These are phyloP conservation scores for Macaria liturata DNA, from an alignment of 2,888 invertebrate genomes.

Conservation along the genomic window DNA sequence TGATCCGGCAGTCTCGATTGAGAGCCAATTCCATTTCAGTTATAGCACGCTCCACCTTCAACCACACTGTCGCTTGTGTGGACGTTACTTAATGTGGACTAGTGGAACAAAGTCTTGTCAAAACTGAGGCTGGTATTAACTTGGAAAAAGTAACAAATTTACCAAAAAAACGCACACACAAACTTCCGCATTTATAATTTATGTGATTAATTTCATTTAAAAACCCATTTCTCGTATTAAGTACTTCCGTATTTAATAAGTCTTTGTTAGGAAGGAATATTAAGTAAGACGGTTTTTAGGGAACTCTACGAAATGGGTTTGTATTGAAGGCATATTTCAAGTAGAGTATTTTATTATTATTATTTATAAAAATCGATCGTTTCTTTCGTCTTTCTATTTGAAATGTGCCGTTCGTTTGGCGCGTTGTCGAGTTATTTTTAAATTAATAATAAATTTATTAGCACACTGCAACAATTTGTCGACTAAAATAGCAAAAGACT, in stretches of 20 bases:
- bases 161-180: too few relatives aligned
- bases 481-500: too few relatives aligned
- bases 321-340: slow-evolving; percentile 34
- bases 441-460: background rate
- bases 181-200: too few relatives aligned
- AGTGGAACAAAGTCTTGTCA: too few relatives aligned
- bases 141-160: too few relatives aligned
- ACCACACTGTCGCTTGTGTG: too few relatives aligned
- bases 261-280: slow-evolving; percentile 9
- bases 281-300: background rate
- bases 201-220: slow-evolving; percentile 13
- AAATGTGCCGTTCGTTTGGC: slow-evolving; percentile 51
- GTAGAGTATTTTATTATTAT: slow-evolving; percentile 17
- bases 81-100: too few relatives aligned
- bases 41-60: too few relatives aligned
- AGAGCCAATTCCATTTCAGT: too few relatives aligned
- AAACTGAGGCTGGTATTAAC: too few relatives aligned
- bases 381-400: slow-evolving; percentile 33
- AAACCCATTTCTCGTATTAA: slow-evolving; percentile 9
- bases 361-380: slow-evolving; percentile 4
- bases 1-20: too few relatives aligned
- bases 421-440: slow-evolving; percentile 63
- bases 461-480: too few relatives aligned
- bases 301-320: slow-evolving; percentile 10
- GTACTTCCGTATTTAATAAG: slow-evolving; percentile 9